Conservation (phyloP, 2,113 vertebrate genomes). For the Bombycilla garrulus region DNA sequence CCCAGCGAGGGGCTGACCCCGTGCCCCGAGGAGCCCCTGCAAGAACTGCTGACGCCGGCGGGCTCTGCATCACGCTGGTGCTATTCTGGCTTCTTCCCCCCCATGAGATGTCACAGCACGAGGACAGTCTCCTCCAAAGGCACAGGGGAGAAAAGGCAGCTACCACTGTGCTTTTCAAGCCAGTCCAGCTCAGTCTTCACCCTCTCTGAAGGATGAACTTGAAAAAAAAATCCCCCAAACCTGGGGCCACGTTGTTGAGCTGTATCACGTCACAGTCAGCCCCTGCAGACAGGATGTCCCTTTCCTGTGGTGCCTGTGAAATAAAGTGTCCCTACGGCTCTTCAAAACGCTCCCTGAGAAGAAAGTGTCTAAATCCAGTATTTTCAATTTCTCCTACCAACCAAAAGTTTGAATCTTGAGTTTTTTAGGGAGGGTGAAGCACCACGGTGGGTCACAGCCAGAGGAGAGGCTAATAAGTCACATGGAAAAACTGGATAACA, state of each 20-base stretch:
- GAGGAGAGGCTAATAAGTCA: not conserved
- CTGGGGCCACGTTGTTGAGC: not conserved
- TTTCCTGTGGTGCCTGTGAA: not conserved
- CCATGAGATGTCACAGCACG: not conserved
- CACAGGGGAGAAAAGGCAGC: not conserved
- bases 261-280: accelerated
- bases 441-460: not conserved
- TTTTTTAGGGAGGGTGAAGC: not conserved
- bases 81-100: slow-evolving; percentile 30
- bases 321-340: not conserved
- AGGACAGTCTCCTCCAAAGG: slow-evolving; percentile 33
- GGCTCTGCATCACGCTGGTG: slow-evolving; percentile 16
- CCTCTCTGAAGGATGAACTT: not conserved
- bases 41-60: not conserved
- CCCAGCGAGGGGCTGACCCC: slow-evolving; percentile 30
- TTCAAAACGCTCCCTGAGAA: not conserved
- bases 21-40: not conserved
- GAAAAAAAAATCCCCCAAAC: not conserved
- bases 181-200: not conserved
- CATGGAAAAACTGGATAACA: not conserved
- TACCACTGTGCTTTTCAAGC: not conserved
- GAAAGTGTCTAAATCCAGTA: not conserved
- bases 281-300: not conserved
- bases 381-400: not conserved
- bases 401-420: not conserved